A percentile compares a stretch with the other conserved stretches of the same genome.
Evolutionary conservation across 37 sponge, comb jelly and placozoan species (phyloP).

Genomic region (Agelas oroides): DNA sequence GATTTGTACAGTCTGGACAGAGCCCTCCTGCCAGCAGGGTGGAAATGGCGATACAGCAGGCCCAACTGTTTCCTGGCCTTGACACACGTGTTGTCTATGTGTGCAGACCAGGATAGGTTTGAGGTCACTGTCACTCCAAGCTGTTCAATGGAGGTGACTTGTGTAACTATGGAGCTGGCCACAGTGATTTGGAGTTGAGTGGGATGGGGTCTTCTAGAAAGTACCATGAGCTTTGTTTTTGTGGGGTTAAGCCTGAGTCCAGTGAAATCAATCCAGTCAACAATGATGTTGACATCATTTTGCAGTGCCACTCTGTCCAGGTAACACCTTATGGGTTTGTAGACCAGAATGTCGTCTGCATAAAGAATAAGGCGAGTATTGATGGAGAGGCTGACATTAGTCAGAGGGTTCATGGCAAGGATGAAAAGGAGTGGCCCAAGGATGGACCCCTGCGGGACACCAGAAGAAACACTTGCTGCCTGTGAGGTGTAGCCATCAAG

Average conservation of each 20-base stretch:
- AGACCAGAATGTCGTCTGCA: constrained; percentile 34
- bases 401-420: constrained; percentile 7
- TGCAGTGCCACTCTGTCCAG: not conserved
- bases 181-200: not conserved
- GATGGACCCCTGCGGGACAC: constrained; percentile 21
- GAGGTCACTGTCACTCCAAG: constrained; percentile 9
- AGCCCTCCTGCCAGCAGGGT: not conserved
- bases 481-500: constrained; percentile 8
- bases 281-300: constrained; percentile 2
- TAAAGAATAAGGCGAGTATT: not conserved
- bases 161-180: not conserved
- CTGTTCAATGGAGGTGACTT: not conserved
- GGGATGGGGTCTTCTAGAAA: not conserved
- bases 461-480: not conserved
- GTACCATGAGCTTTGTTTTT: not conserved
- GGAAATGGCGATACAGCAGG: constrained; percentile 12
- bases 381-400: not conserved
- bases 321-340: not conserved
- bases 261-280: not conserved
- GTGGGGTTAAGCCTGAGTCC: constrained; percentile 1
- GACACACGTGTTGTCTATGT: not conserved
- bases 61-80: constrained; percentile 1
- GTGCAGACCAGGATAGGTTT: constrained; percentile 9
- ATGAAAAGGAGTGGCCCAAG: constrained; percentile 13
- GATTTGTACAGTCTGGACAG: not conserved